Percentiles rank a stretch among this genome's conserved stretches.
phyloP scores from a whole-genome alignment of 2,113 vertebrate genomes.

The Rattus rattus region DNA sequence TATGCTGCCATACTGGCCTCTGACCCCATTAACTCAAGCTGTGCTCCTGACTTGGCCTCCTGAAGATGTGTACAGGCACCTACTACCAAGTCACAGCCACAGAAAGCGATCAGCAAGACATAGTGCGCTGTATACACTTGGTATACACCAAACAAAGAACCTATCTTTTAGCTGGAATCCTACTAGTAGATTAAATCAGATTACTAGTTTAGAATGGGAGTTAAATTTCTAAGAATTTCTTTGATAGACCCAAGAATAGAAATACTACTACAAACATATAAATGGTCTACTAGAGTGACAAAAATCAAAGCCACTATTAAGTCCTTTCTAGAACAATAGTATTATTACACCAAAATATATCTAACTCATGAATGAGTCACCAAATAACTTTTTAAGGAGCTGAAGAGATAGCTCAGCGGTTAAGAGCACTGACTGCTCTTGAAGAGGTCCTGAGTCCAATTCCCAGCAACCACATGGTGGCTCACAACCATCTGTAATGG shows the following conservation, averaged over 20 bases:
- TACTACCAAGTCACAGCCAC: not conserved
- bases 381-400: not conserved
- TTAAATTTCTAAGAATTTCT: not conserved
- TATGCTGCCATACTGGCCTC: not conserved
- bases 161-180: not conserved
- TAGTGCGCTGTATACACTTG: not conserved
- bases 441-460: no score
- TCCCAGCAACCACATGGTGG: no score
- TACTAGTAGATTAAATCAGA: not conserved
- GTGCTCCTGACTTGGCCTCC: not conserved
- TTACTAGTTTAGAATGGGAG: not conserved
- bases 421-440: no score
- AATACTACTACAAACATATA: constrained; percentile 14
- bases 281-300: not conserved
- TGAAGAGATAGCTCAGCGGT: no score
- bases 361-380: not conserved
- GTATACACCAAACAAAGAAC: not conserved
- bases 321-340: constrained; percentile 18
- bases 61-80: not conserved
- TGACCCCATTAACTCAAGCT: not conserved
- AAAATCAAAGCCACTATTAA: not conserved
- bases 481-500: no score
- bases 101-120: not conserved
- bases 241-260: not conserved
- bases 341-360: not conserved